phyloP scores from a whole-genome alignment of 2,113 vertebrate species.

The Alethe diademata region DNA sequence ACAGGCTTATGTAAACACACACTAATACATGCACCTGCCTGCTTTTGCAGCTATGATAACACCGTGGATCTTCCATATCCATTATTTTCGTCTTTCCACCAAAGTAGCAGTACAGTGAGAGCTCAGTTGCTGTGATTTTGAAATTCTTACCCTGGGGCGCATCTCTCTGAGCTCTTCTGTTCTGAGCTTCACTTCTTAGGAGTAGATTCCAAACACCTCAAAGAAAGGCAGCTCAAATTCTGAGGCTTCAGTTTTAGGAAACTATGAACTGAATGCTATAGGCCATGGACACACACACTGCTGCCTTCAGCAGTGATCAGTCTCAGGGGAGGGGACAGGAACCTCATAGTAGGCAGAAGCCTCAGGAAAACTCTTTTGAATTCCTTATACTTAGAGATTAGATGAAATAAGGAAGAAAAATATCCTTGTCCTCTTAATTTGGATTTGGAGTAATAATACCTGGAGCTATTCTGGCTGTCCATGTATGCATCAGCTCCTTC shows the following conservation, averaged over 20 bases:
- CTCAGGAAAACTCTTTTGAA: neutral
- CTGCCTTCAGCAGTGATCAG: neutral
- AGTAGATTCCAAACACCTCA: neutral
- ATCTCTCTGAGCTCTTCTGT: neutral
- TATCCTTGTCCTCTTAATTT: neutral
- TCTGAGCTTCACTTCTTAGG: neutral
- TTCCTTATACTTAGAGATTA: neutral
- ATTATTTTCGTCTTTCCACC: neutral
- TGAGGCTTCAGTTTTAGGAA: neutral
- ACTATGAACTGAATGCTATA: neutral
- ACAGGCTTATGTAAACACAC: neutral
- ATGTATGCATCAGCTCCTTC: neutral
- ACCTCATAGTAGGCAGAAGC: neutral
- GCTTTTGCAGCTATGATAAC: neutral
- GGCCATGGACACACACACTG: neutral
- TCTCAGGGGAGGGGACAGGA: neutral
- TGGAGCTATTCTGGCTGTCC: neutral
- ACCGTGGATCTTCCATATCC: neutral
- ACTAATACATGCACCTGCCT: neutral
- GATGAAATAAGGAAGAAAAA: neutral
- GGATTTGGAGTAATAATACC: neutral
- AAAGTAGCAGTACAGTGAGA: neutral
- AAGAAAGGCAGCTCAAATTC: neutral
- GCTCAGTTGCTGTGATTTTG: conserved; percentile 10
- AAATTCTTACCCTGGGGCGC: conserved; percentile 9